phyloP scores from a whole-genome alignment of 2,113 vertebrate species.

The Turdus rufiventris region DNA sequence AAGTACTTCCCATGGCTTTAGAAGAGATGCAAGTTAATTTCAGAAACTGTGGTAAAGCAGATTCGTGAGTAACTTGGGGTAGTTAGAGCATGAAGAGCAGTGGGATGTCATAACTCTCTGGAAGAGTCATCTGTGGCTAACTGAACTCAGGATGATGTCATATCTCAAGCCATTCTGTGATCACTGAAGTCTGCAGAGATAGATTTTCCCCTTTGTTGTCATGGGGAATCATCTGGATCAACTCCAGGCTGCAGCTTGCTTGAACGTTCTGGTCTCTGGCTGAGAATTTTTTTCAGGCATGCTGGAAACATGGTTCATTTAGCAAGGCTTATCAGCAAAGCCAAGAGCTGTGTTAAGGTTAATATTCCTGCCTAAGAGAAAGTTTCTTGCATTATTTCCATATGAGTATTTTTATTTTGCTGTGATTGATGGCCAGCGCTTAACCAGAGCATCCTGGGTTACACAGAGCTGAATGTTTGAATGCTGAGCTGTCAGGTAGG shows the following conservation, averaged over 20 bases:
- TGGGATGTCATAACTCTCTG: neutral
- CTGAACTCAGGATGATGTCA: neutral
- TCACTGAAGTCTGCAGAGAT: neutral
- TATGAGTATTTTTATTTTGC: neutral
- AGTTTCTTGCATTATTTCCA: neutral
- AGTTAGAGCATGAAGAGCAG: neutral
- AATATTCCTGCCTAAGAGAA: neutral
- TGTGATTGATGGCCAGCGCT: neutral
- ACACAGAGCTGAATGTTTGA: neutral
- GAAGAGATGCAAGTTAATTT: neutral
- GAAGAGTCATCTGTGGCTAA: neutral
- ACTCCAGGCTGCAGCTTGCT: neutral
- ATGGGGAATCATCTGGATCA: neutral
- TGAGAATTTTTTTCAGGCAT: neutral
- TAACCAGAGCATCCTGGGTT: neutral
- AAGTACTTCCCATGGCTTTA: neutral
- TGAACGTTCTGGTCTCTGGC: neutral
- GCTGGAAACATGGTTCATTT: neutral
- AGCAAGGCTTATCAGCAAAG: neutral
- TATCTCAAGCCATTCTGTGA: neutral
- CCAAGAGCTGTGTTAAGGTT: neutral
- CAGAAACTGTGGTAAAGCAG: neutral
- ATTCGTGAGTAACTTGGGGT: neutral
- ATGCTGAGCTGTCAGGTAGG: neutral
- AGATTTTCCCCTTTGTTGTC: neutral